These are phyloP conservation scores for Ciona savignyi DNA, from an alignment of 23 tunicate species.

Conservation along the genomic window DNA sequence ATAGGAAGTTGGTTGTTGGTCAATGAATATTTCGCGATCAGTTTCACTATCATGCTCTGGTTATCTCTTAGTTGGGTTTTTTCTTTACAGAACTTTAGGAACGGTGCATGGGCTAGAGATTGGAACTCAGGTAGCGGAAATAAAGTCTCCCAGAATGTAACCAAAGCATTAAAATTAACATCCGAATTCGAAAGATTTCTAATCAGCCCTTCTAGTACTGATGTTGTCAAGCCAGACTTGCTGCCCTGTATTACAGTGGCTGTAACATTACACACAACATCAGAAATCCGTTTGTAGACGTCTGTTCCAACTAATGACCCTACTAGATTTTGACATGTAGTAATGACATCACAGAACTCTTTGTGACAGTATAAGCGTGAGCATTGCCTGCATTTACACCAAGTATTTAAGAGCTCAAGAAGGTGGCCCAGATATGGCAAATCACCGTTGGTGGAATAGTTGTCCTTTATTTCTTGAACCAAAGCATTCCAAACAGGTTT, in stretches of 20 bases:
- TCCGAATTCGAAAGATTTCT: not conserved
- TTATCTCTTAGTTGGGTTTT: conserved; percentile 14
- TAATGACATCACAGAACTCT: conserved; percentile 7
- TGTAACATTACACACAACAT: conserved; percentile 10
- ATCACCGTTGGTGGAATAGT: not conserved
- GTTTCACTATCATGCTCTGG: conserved; percentile 4
- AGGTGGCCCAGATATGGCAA: not conserved
- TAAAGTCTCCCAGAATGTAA: conserved; percentile 18
- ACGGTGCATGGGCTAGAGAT: not conserved
- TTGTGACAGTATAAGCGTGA: conserved; percentile 6
- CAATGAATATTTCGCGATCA: conserved; percentile 15
- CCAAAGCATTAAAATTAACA: not conserved
- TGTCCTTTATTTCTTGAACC: conserved; percentile 3
- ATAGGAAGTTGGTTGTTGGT: conserved; percentile 17
- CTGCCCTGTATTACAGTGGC: conserved; percentile 22
- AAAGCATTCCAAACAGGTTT: conserved; percentile 41
- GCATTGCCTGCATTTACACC: conserved; percentile 33
- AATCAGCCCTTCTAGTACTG: conserved; percentile 1
- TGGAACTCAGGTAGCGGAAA: conserved; percentile 4
- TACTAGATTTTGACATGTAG: not conserved
- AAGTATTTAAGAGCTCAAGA: conserved; percentile 26
- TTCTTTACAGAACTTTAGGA: conserved; percentile 44
- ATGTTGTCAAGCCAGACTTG: conserved; percentile 6
- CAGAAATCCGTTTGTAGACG: not conserved
- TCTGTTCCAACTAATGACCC: not conserved